phyloP scores from a whole-genome alignment of 2,113 vertebrate genomes.

The Tor tambroides region DNA sequence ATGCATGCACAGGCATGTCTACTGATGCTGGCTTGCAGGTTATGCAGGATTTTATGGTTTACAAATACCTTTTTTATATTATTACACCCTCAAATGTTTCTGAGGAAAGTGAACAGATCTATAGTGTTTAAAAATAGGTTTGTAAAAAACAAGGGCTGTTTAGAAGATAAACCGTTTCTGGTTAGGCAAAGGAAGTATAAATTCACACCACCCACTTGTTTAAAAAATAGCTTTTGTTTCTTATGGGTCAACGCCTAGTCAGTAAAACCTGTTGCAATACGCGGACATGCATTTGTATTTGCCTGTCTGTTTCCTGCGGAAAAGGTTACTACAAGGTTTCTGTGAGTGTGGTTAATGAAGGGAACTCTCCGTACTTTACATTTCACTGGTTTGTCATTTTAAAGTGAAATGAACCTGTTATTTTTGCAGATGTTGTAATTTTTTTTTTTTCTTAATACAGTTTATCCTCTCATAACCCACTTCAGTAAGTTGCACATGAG shows the following conservation, averaged over 20 bases:
- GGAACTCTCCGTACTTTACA: not conserved
- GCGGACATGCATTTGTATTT: not conserved
- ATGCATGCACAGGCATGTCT: not conserved
- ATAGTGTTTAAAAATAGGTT: not conserved
- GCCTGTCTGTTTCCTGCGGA: not conserved
- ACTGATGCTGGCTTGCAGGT: not conserved
- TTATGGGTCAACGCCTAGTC: not conserved
- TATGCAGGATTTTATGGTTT: not conserved
- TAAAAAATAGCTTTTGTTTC: constrained; percentile 17
- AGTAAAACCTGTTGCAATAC: not conserved
- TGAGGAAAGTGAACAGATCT: not conserved
- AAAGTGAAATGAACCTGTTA: not conserved
- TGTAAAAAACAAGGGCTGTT: not conserved
- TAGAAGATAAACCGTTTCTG: not conserved
- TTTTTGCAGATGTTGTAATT: not conserved
- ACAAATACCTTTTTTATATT: not conserved
- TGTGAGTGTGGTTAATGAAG: not conserved
- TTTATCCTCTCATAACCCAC: not conserved
- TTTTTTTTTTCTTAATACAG: not conserved
- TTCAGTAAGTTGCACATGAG: not conserved
- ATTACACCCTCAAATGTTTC: not conserved
- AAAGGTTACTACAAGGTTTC: not conserved
- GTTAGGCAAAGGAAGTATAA: constrained; percentile 41
- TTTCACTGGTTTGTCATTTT: not conserved
- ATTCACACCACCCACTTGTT: constrained; percentile 43